A percentile compares a stretch with the other conserved stretches of the same genome.
Evolutionary conservation across 23 tunicate genomes (phyloP).

Genomic region (Diplosoma virens): DNA sequence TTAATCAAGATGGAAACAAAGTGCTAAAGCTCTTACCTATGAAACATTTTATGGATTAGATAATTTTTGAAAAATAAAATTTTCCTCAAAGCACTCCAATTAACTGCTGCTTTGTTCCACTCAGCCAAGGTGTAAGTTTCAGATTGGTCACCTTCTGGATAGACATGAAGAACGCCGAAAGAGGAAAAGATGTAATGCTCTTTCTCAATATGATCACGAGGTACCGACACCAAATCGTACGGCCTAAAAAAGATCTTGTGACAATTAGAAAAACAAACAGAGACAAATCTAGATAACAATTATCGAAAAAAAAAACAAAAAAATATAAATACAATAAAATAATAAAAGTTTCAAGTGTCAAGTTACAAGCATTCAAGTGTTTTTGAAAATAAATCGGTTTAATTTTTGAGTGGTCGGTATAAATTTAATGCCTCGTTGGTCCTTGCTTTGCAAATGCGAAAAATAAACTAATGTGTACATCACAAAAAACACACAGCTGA

Average conservation of each 20-base stretch:
- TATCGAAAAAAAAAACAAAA: not conserved
- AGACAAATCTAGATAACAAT: not conserved
- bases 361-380: too few species aligned
- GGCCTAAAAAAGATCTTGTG: constrained; percentile 57
- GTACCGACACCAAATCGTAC: constrained; percentile 81
- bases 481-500: too few species aligned
- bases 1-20: too few species aligned
- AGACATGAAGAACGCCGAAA: constrained; percentile 84
- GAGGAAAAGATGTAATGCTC: constrained; percentile 90
- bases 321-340: too few species aligned
- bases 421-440: too few species aligned
- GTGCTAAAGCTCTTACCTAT: too few species aligned
- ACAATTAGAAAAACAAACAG: not conserved
- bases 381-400: too few species aligned
- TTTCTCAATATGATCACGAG: constrained; percentile 56
- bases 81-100: constrained; percentile 63
- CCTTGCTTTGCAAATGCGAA: too few species aligned
- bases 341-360: too few species aligned
- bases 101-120: constrained; percentile 70
- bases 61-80: constrained; percentile 67
- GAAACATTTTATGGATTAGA: constrained; percentile 33
- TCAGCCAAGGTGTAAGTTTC: constrained; percentile 80
- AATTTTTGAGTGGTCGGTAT: too few species aligned
- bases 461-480: too few species aligned
- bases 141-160: constrained; percentile 57